phyloP scores from a whole-genome alignment of 2,113 vertebrate genomes.

The Riparia riparia region DNA sequence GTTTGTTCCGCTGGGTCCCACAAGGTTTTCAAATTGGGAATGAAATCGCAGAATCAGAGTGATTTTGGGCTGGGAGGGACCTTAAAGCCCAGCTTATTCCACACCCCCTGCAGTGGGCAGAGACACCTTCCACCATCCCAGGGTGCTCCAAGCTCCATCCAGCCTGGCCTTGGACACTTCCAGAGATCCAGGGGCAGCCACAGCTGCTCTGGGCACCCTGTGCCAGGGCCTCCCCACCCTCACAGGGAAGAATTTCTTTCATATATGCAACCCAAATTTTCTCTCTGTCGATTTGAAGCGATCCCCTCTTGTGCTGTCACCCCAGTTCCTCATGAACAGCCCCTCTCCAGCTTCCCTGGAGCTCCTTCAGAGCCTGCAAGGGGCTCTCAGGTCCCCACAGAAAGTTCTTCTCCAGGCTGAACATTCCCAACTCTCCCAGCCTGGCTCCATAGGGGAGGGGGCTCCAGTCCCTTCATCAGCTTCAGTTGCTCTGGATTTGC shows the following conservation, averaged over 20 bases:
- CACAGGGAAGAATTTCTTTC: fast-evolving
- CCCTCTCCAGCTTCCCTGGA: not conserved
- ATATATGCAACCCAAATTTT: not conserved
- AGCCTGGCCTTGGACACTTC: fast-evolving
- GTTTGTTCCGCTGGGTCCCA: not conserved
- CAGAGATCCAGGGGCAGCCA: not conserved
- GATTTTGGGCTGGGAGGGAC: not conserved
- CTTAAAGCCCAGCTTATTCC: not conserved
- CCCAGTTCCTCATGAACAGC: not conserved
- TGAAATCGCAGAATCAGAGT: not conserved
- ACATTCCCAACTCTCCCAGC: not conserved
- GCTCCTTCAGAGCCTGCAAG: not conserved
- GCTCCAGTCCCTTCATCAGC: not conserved
- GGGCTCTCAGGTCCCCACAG: not conserved
- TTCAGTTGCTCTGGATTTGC: not conserved
- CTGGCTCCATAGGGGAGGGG: fast-evolving
- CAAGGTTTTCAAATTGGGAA: not conserved
- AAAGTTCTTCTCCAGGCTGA: not conserved
- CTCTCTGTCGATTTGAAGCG: not conserved
- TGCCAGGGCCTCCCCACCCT: not conserved
- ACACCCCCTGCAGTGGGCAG: not conserved
- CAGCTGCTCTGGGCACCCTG: not conserved
- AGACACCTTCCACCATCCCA: not conserved
- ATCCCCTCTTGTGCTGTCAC: not conserved
- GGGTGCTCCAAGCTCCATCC: fast-evolving